These are phyloP conservation scores for Bucco capensis DNA, from an alignment of 2,113 vertebrate species.

Conservation along the genomic window DNA sequence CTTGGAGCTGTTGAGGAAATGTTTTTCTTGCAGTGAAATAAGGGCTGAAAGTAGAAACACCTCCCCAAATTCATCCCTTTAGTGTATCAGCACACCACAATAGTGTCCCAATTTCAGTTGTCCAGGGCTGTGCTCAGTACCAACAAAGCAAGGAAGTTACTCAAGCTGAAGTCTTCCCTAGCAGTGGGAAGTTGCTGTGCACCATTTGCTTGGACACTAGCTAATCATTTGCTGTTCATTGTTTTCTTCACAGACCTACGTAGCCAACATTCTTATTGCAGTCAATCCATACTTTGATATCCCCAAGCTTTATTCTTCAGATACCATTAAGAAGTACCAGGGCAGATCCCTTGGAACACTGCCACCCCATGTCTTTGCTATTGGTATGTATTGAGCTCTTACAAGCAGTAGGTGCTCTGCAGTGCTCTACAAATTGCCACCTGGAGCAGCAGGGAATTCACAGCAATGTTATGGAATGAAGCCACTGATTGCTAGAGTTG, in stretches of 20 bases:
- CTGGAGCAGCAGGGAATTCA: background rate
- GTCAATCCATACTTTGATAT: conserved; percentile 97
- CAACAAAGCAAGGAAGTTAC: background rate
- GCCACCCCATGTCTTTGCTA: conserved; percentile 94
- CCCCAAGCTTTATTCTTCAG: conserved; percentile 88
- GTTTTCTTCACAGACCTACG: conserved; percentile 85
- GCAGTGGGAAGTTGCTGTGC: background rate
- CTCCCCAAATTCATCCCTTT: background rate
- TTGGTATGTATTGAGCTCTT: conserved; percentile 77
- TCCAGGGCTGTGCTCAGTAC: background rate
- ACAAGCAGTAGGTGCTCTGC: background rate
- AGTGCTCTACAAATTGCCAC: background rate
- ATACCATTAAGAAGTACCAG: conserved; percentile 87
- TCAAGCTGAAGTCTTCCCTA: background rate
- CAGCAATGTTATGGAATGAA: background rate
- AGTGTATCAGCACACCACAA: too few relatives aligned
- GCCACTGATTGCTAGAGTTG: background rate
- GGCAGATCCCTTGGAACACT: conserved; percentile 92
- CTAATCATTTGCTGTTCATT: conserved; percentile 10
- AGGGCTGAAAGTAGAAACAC: background rate
- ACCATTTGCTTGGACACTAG: background rate
- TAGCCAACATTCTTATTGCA: conserved; percentile 97
- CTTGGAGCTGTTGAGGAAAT: background rate
- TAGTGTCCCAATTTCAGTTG: background rate
- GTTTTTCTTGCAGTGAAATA: background rate